These are phyloP conservation scores for Indicator indicator DNA, from an alignment of 2,113 vertebrate genomes.

Conservation along the genomic window DNA sequence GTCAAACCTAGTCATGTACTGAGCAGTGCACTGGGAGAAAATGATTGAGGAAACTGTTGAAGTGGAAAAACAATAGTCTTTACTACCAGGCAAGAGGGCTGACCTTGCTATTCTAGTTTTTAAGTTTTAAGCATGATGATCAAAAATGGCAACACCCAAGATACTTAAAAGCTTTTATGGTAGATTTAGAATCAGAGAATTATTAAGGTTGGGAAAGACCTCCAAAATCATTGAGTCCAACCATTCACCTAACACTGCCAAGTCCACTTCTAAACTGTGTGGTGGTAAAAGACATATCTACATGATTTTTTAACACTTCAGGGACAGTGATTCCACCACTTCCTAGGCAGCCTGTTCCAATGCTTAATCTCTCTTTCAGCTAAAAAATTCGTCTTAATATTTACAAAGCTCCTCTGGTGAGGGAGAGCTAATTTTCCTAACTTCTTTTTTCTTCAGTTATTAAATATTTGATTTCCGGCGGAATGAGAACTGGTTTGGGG, in stretches of 20 bases:
- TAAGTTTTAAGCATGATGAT: slow-evolving; percentile 1
- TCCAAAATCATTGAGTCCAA: too few species aligned
- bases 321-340: too few species aligned
- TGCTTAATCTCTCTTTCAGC: too few species aligned
- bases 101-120: slow-evolving; percentile 18
- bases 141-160: slow-evolving; percentile 1
- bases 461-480: background rate
- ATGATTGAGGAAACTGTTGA: slow-evolving; percentile 21
- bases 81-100: background rate
- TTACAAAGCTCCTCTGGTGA: too few species aligned
- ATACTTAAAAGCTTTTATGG: background rate
- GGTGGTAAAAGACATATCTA: too few species aligned
- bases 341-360: too few species aligned
- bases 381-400: too few species aligned
- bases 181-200: background rate
- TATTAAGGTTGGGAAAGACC: too few species aligned
- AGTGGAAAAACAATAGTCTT: background rate
- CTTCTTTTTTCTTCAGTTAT: background rate
- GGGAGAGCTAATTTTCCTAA: background rate
- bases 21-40: background rate
- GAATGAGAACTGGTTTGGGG: background rate
- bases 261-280: too few species aligned
- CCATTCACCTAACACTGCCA: too few species aligned
- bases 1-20: background rate
- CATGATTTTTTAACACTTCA: too few species aligned